Evolutionary conservation across 2,797 vertebrate genomes (phyloP).

Genomic region (Varecia variegata): DNA sequence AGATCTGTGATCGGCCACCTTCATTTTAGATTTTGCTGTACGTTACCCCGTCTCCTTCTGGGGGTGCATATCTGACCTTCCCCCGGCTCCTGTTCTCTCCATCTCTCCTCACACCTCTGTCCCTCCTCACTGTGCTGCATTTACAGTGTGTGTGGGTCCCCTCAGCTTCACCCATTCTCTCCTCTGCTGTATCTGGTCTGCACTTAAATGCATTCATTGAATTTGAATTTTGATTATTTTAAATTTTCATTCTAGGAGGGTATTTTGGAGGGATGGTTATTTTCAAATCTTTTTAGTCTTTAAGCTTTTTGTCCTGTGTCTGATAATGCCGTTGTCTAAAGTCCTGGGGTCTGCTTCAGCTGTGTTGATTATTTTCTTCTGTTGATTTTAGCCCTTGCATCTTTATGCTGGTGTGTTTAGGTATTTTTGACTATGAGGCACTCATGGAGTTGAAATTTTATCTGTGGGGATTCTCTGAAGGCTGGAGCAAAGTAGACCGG

Average conservation of each 20-base stretch:
- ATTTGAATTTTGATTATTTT: background rate
- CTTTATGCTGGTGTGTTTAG: background rate
- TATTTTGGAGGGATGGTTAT: background rate
- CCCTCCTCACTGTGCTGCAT: background rate
- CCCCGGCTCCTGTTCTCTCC: accelerated
- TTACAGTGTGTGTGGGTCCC: background rate
- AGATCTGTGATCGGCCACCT: background rate
- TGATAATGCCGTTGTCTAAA: background rate
- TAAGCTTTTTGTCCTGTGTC: background rate
- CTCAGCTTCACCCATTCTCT: background rate
- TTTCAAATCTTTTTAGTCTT: background rate
- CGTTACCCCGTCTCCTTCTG: background rate
- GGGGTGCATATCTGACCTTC: background rate
- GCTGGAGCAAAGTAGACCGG: background rate
- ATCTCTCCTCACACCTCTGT: background rate
- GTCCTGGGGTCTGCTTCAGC: background rate
- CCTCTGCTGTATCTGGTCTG: background rate
- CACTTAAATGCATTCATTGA: background rate
- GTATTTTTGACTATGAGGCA: background rate
- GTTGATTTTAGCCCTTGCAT: background rate
- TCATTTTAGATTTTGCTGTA: background rate
- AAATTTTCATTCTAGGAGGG: background rate
- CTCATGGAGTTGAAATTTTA: background rate
- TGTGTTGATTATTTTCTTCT: background rate
- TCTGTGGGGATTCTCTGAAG: background rate